phyloP scores from a whole-genome alignment of 2,888 invertebrate genomes.

The Coelinius sp. region DNA sequence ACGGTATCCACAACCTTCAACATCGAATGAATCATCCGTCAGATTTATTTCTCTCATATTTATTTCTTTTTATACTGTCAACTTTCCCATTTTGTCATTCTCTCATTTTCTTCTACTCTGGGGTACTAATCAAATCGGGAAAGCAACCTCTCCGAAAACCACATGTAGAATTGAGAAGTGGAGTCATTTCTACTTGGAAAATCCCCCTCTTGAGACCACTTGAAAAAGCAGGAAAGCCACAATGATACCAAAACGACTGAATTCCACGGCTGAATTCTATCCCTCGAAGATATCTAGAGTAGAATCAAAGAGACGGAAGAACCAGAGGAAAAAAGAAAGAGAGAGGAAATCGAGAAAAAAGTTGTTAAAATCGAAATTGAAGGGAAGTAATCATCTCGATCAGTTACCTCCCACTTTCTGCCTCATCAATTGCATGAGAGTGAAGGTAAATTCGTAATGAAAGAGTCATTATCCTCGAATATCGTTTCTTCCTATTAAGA shows the following conservation, averaged over 20 bases:
- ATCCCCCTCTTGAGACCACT: neutral
- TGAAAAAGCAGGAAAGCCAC: slow-evolving; percentile 11
- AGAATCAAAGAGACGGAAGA: slow-evolving; percentile 1
- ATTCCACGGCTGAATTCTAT: slow-evolving; percentile 32
- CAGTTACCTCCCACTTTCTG: slow-evolving; percentile 33
- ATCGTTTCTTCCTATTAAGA: neutral
- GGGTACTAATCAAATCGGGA: slow-evolving; percentile 39
- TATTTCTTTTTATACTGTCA: neutral
- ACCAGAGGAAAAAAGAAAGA: neutral
- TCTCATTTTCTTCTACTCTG: neutral
- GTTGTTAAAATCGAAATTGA: slow-evolving; percentile 32
- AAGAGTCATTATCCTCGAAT: slow-evolving; percentile 62
- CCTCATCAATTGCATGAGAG: slow-evolving; percentile 35
- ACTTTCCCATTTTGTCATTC: neutral
- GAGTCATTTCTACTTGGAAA: neutral
- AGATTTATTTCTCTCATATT: neutral
- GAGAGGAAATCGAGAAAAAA: neutral
- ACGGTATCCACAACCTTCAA: neutral
- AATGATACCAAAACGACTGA: slow-evolving; percentile 17
- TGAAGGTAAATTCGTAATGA: slow-evolving; percentile 57
- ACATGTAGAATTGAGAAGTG: neutral
- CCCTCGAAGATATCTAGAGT: slow-evolving; percentile 17
- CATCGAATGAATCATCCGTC: neutral
- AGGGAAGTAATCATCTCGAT: slow-evolving; percentile 32
- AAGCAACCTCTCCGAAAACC: slow-evolving; percentile 59